Evolutionary conservation across 2,113 vertebrate genomes (phyloP).

Genomic region (Anoplopoma fimbria): DNA sequence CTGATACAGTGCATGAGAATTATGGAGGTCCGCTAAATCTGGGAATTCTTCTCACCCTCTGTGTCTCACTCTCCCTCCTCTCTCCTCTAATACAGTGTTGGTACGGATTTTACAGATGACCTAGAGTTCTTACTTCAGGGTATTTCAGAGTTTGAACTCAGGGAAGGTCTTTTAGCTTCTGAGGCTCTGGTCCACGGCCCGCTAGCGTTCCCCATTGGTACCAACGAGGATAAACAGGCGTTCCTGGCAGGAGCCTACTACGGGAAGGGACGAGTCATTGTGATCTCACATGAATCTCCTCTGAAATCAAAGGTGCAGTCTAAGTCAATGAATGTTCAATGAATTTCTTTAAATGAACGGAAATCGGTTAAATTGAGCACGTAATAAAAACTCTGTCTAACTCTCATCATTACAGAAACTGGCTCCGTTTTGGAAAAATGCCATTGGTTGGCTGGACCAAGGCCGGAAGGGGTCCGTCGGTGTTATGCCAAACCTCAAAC

Average conservation of each 20-base stretch:
- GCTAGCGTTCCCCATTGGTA: not conserved
- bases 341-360: not conserved
- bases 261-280: conserved; percentile 45
- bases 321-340: no score
- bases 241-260: not conserved
- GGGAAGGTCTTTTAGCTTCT: conserved; percentile 47
- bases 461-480: conserved; percentile 68
- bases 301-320: conserved; percentile 63
- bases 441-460: conserved; percentile 83
- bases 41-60: no score
- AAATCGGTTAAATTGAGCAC: not conserved
- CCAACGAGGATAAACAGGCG: not conserved
- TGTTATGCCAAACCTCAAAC: conserved; percentile 8
- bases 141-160: conserved; percentile 80
- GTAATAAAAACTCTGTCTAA: no score
- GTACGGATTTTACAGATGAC: conserved; percentile 81
- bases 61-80: no score
- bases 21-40: no score
- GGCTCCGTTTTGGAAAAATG: conserved; percentile 77
- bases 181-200: conserved; percentile 55
- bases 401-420: conserved; percentile 40
- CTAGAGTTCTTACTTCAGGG: conserved; percentile 77
- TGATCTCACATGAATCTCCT: conserved; percentile 76
- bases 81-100: conserved; percentile 53
- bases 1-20: no score